Evolutionary conservation across 1,140 invertebrate species (phyloP), one percentile per base, ranked within the genome.

Genomic region (Aphelenchoides fujianensis): DNA sequence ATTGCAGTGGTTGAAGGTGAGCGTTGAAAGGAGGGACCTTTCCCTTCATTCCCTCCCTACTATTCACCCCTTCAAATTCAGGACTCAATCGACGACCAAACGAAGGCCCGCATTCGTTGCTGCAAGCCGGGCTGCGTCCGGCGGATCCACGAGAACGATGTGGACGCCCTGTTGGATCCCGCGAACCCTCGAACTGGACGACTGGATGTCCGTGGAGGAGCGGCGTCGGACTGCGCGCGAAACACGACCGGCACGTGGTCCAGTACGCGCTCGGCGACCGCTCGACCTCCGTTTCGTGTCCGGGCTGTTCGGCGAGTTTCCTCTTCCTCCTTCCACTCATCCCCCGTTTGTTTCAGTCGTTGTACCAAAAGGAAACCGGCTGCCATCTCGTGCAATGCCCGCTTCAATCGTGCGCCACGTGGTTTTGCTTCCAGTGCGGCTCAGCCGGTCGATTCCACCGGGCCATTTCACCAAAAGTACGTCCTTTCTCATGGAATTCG

Each of bases 61-160:
- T n/a, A n/a, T n/a, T n/a, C n/a, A n/a, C n/a, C n/a, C n/a, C n/a
- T n/a, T n/a, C 12, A 48, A 23, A 16, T 48, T 48, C 23, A 48
- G 41, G 12, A 48, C 23, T 48, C 12, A 16, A 48, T 48, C 23
- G 41, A 48, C 23, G 57, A 59, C n/a, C 1, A 61, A 61, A 30
- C 31, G 1, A n/a, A 61, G 30, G 59, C 59, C 1, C n/a, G 59
- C 31, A 61, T 61, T 19, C 1, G n/a, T 1, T 61, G 59, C 36
- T 31, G n/a, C n/a, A 31, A 19, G n/a, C n/a, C 59, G n/a, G 31
- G 2, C n/a, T 61, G 59, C 36, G n/a, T 19, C n/a, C 59, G 59
- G 30, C 31, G 59, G 36, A 61, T 61, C 16, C 59, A 61, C 59
- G 59, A 61, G 36, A 61, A 61, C 36, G 59, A 61, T 61, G 59